Conservation (phyloP, 1,140 invertebrate genomes). For the Drosophila serrata region DNA sequence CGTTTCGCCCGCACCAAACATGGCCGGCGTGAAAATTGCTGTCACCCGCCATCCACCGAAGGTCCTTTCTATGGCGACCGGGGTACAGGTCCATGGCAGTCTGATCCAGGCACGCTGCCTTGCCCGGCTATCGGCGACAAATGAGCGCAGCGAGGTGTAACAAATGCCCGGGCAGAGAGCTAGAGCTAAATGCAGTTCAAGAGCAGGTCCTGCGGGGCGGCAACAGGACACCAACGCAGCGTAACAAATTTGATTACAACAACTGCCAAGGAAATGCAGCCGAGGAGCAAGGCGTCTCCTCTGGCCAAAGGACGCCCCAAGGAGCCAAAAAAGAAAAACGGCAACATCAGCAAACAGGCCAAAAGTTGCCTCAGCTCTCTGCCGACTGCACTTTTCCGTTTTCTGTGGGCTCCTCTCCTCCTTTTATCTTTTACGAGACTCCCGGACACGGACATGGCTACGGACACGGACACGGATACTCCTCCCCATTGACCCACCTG, state of each 20-base stretch:
- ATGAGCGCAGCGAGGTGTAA: slow-evolving; percentile 65
- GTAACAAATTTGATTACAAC: slow-evolving; percentile 80
- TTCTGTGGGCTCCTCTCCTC: slow-evolving; percentile 5
- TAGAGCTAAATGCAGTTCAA: slow-evolving; percentile 34
- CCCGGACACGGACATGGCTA: slow-evolving; percentile 38
- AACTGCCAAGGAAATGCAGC: slow-evolving; percentile 35
- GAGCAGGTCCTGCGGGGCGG: slow-evolving; percentile 20
- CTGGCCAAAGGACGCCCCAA: slow-evolving; percentile 52
- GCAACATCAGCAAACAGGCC: slow-evolving; percentile 68
- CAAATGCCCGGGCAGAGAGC: slow-evolving; percentile 39
- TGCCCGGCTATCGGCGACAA: slow-evolving; percentile 57
- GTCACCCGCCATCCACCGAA: slow-evolving; percentile 26
- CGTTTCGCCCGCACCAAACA: slow-evolving; percentile 34
- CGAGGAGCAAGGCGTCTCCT: slow-evolving; percentile 2
- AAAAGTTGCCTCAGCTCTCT: slow-evolving; percentile 37
- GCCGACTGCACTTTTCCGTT: slow-evolving; percentile 59
- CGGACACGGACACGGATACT: slow-evolving; percentile 7
- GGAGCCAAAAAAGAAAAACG: slow-evolving; percentile 61
- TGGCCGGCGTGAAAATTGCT: slow-evolving; percentile 49
- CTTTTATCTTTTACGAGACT: slow-evolving; percentile 43
- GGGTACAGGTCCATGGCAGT: slow-evolving; percentile 1
- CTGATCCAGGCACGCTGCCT: slow-evolving; percentile 36
- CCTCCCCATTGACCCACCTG: slow-evolving; percentile 32
- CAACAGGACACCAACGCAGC: slow-evolving; percentile 50
- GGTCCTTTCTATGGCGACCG: slow-evolving; percentile 34